phyloP scores from a whole-genome alignment of 1,140 invertebrate genomes.

The Acyrthosiphon pisum region DNA sequence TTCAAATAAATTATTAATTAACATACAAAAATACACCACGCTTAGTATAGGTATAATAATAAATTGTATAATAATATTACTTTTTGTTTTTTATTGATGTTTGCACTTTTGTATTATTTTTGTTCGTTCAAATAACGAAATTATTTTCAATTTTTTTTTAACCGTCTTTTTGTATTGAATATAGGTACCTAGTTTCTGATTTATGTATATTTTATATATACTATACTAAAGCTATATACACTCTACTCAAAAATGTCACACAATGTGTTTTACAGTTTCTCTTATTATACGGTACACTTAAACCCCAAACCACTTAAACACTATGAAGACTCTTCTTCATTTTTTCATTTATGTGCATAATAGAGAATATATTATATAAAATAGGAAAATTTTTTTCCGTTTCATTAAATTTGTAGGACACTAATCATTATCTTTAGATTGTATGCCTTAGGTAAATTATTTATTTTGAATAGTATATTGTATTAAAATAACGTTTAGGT shows the following conservation, averaged over 20 bases:
- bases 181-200: too few species aligned
- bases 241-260: background rate
- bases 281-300: background rate
- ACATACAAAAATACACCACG: background rate
- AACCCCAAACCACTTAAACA: background rate
- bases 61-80: background rate
- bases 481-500: background rate
- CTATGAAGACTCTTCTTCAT: background rate
- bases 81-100: background rate
- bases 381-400: background rate
- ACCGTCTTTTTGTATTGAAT: background rate
- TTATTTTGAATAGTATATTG: background rate
- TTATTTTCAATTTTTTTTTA: background rate
- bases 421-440: background rate
- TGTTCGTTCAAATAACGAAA: background rate
- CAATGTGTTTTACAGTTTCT: background rate
- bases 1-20: background rate
- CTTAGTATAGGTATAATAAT: background rate
- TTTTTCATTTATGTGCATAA: background rate
- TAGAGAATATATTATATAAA: background rate
- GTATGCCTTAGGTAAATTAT: background rate
- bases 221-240: background rate
- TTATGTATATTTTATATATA: too few species aligned
- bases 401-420: background rate
- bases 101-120: background rate